Base-by-base conservation (phyloP, 30 jellyfish, hydroid and myxozoan genomes). In the Hydractinia symbiolongicarpus region DNA sequence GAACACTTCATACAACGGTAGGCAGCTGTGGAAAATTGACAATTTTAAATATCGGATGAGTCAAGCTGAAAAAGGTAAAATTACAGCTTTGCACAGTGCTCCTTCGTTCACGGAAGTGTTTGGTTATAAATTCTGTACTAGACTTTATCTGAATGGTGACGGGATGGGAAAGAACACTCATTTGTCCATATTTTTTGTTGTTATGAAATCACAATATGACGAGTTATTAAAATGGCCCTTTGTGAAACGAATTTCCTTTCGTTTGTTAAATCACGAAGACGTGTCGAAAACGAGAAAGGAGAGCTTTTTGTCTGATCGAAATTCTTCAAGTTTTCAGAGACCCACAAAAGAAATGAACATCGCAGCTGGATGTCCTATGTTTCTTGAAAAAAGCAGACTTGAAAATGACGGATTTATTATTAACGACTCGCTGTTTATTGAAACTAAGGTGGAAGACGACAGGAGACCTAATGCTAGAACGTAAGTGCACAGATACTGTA, bases 311-410 rank as follows among this genome's bases (percentile, higher is more conserved):
- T 88, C 96, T 9, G 96, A 89, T 75, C 88, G 88, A 55, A 79
- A 83, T 64, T 89, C 96, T n/a, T 84, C 95, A 6, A 89, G 96
- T 61, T 89, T 89, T 81, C 95, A 90, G 10, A 85, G 88, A 9
- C 96, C 96, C 30, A 49, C 84, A 8, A 74, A 83, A 50, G 95
- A 89, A 50, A 89, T 89, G 96, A 89, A 89, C 68, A 84, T 89
- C 50, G 96, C 96, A 7, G 78, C 96, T 14, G 96, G 96, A 5
- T 88, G 88, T 64, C 96, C 95, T 62, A 56, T 62, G 54, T 89
- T 89, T 80, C 87, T 86, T 30, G 44, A 30, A 30, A 30, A 30
- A 30, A 30, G 44, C 44, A 30, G 44, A 30, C 44, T 30, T 30
- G 44, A 30, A 30, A 30, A 30, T 30, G 44, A 30, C 44, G 44